These are phyloP conservation scores for Zosterops pallidus DNA, from an alignment of 2,113 vertebrate genomes.

Conservation along the genomic window DNA sequence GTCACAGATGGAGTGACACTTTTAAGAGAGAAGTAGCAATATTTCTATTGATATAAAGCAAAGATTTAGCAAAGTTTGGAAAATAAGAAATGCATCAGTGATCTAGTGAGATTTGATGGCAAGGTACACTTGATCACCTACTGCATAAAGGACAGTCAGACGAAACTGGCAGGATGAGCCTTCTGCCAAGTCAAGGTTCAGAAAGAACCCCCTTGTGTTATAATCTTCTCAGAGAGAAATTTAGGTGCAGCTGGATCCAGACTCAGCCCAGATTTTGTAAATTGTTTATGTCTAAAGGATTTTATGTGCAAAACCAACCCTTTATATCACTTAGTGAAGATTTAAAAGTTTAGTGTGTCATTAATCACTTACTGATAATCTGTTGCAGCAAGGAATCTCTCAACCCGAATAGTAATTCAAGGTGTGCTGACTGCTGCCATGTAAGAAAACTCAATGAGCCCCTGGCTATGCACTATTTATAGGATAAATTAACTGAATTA, in stretches of 20 bases:
- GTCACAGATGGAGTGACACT: rapidly evolving
- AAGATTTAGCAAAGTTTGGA: neutral
- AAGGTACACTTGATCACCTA: neutral
- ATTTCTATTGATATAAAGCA: neutral
- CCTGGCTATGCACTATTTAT: neutral
- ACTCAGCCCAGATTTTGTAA: neutral
- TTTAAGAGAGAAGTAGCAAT: neutral
- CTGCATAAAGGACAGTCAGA: neutral
- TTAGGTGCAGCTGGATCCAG: neutral
- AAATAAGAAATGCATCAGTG: neutral
- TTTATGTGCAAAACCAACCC: neutral
- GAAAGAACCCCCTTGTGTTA: neutral
- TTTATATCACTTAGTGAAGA: neutral
- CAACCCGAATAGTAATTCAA: neutral
- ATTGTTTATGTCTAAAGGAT: neutral
- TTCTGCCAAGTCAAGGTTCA: neutral
- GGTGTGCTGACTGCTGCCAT: neutral
- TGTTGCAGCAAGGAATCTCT: neutral
- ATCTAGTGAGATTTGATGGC: neutral
- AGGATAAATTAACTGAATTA: neutral
- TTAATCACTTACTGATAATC: neutral
- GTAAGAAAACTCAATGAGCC: neutral
- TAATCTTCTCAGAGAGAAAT: neutral
- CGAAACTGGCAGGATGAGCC: neutral
- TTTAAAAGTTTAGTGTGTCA: neutral